Percentiles rank a stretch among this genome's conserved stretches.
phyloP scores from a whole-genome alignment of 2,113 vertebrate species.

The Calyptommatus sinebrachiatus region DNA sequence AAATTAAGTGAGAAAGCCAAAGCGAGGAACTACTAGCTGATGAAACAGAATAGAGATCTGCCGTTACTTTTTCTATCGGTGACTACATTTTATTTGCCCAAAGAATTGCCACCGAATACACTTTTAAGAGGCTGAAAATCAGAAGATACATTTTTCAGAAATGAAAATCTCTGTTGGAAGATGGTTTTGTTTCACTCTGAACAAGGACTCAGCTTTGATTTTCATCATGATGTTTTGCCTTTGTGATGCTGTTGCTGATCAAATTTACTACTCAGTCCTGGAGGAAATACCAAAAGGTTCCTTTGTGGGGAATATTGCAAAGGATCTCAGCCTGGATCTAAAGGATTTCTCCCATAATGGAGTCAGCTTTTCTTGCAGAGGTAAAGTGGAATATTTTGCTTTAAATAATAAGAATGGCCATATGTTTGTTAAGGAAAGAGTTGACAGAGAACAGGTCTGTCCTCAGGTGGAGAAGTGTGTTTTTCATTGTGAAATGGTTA shows the following conservation, averaged over 20 bases:
- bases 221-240: background rate
- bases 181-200: background rate
- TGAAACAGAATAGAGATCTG: background rate
- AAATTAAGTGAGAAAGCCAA: background rate
- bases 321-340: conserved; percentile 47
- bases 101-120: no score
- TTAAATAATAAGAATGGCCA: conserved; percentile 58
- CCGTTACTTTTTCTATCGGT: background rate
- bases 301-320: conserved; percentile 53
- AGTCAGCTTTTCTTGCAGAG: conserved; percentile 46
- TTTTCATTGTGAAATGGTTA: conserved; percentile 12
- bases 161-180: background rate
- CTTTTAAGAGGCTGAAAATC: background rate
- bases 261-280: conserved; percentile 44
- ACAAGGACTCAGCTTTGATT: background rate
- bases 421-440: conserved; percentile 61
- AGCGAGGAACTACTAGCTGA: no score
- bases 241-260: conserved; percentile 29
- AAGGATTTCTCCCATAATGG: conserved; percentile 37
- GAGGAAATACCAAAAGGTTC: conserved; percentile 54
- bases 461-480: conserved; percentile 29
- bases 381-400: conserved; percentile 47
- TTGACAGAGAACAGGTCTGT: conserved; percentile 32
- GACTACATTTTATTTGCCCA: background rate
- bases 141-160: background rate